A percentile compares a stretch with the other conserved stretches of the same genome.
Conservation (phyloP, 1,140 invertebrate genomes). For the Cyclina sinensis region DNA sequence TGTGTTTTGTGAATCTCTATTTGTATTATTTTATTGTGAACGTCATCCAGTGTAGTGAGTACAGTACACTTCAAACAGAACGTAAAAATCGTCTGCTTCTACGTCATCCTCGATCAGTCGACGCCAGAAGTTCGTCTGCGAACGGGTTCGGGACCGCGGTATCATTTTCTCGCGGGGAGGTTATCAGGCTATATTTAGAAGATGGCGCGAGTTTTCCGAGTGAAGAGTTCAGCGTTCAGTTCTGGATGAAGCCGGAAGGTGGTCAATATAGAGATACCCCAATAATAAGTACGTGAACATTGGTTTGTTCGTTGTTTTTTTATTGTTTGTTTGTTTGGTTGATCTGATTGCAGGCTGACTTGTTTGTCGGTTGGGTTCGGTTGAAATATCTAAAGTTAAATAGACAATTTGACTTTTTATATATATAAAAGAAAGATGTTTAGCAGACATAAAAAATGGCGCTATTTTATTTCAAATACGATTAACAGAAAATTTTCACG, state of each 20-base stretch:
- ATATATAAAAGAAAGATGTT: no score
- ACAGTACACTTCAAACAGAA: background rate
- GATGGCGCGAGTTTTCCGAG: conserved; percentile 51
- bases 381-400: no score
- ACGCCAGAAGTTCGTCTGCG: background rate
- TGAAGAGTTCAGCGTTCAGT: conserved; percentile 70
- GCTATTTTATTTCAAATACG: no score
- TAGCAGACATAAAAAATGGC: no score
- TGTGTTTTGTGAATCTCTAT: background rate
- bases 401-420: no score
- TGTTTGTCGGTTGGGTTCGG: no score
- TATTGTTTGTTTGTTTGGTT: no score
- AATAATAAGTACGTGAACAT: conserved; percentile 72
- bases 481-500: no score
- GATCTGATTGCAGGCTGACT: no score
- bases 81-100: conserved; percentile 34
- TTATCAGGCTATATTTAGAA: conserved; percentile 60
- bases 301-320: background rate
- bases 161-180: conserved; percentile 67
- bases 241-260: conserved; percentile 78
- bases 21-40: background rate
- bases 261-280: conserved; percentile 69
- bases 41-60: background rate
- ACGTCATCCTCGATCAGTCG: conserved; percentile 26
- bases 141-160: conserved; percentile 68